Conservation (phyloP, 2,113 vertebrate species). For the Vidua chalybeata region DNA sequence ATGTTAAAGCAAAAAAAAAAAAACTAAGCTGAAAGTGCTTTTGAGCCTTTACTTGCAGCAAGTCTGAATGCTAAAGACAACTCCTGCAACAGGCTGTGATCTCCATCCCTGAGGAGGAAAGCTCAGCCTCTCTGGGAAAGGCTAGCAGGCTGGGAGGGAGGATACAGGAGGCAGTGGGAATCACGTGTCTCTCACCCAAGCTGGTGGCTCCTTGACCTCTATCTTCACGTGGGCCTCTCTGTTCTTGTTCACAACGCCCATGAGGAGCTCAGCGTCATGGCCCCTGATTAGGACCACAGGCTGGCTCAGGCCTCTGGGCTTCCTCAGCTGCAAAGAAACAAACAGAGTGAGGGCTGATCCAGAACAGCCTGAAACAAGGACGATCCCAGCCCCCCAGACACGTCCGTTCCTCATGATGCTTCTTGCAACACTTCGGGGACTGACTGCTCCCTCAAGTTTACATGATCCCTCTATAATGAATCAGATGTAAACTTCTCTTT, state of each 20-base stretch:
- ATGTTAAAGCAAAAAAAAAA: neutral
- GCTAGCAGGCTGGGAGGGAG: neutral
- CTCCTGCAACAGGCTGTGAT: neutral
- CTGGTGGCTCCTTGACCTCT: constrained; percentile 83
- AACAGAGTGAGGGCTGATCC: neutral
- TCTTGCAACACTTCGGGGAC: neutral
- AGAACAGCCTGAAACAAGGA: neutral
- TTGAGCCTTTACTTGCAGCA: neutral
- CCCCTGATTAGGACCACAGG: constrained; percentile 93
- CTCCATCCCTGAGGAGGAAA: neutral
- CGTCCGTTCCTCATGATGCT: accelerated
- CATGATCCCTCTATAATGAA: neutral
- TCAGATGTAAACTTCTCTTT: neutral
- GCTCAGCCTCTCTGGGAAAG: neutral
- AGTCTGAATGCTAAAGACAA: neutral
- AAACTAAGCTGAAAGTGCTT: neutral
- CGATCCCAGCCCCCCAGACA: accelerated
- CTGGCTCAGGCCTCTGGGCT: constrained; percentile 81
- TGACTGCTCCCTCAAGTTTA: neutral
- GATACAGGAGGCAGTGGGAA: neutral
- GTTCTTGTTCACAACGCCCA: constrained; percentile 96
- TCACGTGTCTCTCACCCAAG: constrained; percentile 80
- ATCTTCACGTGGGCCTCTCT: constrained; percentile 92
- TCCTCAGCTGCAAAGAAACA: constrained; percentile 77
- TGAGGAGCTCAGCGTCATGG: constrained; percentile 84